phyloP scores from a whole-genome alignment of 2,797 vertebrate genomes.

The Echiichthys vipera region DNA sequence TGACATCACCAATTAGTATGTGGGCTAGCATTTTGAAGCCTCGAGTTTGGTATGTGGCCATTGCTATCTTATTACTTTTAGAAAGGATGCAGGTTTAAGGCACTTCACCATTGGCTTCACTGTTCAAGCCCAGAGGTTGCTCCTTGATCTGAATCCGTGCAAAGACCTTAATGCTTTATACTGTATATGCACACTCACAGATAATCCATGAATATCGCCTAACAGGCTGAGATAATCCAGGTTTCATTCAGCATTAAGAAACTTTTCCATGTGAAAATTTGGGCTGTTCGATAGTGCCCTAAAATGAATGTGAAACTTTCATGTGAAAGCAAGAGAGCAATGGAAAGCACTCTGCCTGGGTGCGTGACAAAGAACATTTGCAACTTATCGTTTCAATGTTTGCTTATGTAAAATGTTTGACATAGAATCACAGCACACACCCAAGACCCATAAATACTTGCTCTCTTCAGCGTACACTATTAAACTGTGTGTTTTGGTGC shows the following conservation, averaged over 20 bases:
- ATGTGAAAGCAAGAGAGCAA: neutral
- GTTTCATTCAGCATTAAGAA: neutral
- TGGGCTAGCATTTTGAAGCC: too few species aligned
- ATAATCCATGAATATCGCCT: neutral
- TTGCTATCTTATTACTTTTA: too few species aligned
- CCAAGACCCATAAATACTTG: constrained; percentile 23
- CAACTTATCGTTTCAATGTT: constrained; percentile 25
- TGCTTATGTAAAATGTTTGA: constrained; percentile 27
- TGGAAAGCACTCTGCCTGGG: neutral
- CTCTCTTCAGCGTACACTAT: neutral
- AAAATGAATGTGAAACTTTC: neutral
- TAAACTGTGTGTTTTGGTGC: neutral
- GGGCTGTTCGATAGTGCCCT: neutral
- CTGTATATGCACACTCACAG: neutral
- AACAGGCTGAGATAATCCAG: neutral
- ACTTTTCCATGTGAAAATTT: neutral
- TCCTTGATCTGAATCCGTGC: neutral
- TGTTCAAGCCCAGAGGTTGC: too few species aligned
- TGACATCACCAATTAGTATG: too few species aligned
- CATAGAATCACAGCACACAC: neutral
- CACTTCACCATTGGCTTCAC: too few species aligned
- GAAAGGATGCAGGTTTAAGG: too few species aligned
- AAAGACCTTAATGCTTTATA: neutral
- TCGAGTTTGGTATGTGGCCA: too few species aligned
- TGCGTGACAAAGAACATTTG: constrained; percentile 8